Evolutionary conservation across 2,888 invertebrate species (phyloP).

Genomic region (Lithodes maja): DNA sequence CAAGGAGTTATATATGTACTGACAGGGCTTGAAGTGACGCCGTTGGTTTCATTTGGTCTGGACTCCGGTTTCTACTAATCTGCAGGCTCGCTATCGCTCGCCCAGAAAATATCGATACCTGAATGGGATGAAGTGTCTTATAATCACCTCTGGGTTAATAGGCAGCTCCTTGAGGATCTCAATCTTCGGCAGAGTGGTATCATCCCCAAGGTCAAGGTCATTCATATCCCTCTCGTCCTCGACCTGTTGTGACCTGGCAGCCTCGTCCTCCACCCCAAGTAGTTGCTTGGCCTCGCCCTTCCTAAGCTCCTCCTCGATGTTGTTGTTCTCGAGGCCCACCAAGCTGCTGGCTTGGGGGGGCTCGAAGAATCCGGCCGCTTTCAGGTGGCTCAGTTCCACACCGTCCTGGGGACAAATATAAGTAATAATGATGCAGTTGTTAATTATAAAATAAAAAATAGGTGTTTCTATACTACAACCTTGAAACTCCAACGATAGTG

Average conservation of each 20-base stretch:
- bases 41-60: too few species aligned
- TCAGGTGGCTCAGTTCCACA: background rate
- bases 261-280: background rate
- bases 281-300: background rate
- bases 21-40: too few species aligned
- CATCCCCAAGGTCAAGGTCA: conserved; percentile 13
- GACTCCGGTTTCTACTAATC: too few species aligned
- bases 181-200: conserved; percentile 11
- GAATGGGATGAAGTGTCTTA: too few species aligned
- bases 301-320: background rate
- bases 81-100: too few species aligned
- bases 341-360: background rate
- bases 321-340: background rate
- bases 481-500: too few species aligned
- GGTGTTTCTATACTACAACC: too few species aligned
- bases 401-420: background rate
- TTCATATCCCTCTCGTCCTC: background rate
- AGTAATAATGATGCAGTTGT: too few species aligned
- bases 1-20: too few species aligned
- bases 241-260: too few species aligned
- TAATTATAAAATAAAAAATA: too few species aligned
- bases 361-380: background rate
- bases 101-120: too few species aligned
- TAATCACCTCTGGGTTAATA: background rate
- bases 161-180: background rate